Evolutionary conservation across 2,797 vertebrate genomes (phyloP).

Genomic region (Galago senegalensis): DNA sequence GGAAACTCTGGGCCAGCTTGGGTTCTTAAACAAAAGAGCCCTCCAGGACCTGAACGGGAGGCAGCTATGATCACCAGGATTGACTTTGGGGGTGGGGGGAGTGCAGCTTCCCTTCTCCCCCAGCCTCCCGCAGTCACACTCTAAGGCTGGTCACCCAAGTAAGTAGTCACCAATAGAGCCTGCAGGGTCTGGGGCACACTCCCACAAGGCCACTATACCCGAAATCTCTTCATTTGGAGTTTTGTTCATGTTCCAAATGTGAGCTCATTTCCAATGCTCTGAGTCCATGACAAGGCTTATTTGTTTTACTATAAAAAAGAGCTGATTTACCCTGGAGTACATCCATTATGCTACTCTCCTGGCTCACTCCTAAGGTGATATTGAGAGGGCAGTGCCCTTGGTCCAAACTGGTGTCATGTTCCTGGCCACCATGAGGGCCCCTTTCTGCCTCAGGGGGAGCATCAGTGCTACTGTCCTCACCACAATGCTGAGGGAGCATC

Average conservation of each 20-base stretch:
- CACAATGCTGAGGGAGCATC: rapidly evolving
- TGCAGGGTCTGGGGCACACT: not conserved
- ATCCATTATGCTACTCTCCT: not conserved
- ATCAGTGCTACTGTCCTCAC: rapidly evolving
- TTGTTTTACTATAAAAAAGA: not conserved
- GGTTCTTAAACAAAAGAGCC: not conserved
- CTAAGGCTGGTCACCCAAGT: not conserved
- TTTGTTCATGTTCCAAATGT: not conserved
- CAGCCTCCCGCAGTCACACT: not conserved
- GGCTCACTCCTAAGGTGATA: too few relatives aligned
- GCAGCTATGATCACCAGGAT: not conserved
- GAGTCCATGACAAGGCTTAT: not conserved
- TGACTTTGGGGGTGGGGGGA: not conserved
- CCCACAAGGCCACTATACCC: not conserved
- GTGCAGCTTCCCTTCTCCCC: not conserved
- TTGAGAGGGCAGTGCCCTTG: too few relatives aligned
- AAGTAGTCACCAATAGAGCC: not conserved
- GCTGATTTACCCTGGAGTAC: rapidly evolving
- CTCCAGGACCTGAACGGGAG: too few relatives aligned
- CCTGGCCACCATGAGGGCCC: not conserved
- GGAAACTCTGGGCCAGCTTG: not conserved
- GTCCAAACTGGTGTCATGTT: not conserved
- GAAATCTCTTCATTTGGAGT: not conserved
- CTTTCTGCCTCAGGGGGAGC: not conserved
- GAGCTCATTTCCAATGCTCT: too few relatives aligned